A percentile compares a stretch with the other conserved stretches of the same genome.
Evolutionary conservation across 2,113 vertebrate genomes (phyloP).

Genomic region (Labrus mixtus): DNA sequence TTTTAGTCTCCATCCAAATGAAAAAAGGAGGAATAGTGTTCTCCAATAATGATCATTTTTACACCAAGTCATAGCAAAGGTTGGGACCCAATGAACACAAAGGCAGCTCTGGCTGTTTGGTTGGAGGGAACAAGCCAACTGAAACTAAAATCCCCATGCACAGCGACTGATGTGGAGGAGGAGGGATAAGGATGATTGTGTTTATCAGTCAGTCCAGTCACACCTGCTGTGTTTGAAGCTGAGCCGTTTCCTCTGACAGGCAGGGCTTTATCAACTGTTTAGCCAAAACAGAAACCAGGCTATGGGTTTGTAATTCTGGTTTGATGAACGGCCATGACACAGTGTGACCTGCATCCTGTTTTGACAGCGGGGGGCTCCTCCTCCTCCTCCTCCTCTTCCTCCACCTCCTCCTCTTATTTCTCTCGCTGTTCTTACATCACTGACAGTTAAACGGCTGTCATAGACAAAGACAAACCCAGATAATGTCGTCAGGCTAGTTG

Average conservation of each 20-base stretch:
- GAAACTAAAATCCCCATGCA: too few relatives aligned
- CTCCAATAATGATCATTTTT: too few relatives aligned
- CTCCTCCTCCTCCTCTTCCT: conserved; percentile 26
- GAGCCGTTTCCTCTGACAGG: too few relatives aligned
- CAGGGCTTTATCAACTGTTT: conserved; percentile 10
- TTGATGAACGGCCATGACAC: conserved; percentile 51
- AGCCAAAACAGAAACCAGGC: conserved; percentile 28
- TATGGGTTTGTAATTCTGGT: conserved; percentile 40
- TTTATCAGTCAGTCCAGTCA: conserved; percentile 38
- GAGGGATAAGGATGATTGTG: neutral
- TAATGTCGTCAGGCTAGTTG: conserved; percentile 19
- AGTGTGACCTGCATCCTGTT: conserved; percentile 71
- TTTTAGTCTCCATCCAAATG: too few relatives aligned
- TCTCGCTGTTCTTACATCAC: conserved; percentile 25
- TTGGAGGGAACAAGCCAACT: too few relatives aligned
- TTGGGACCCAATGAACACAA: too few relatives aligned
- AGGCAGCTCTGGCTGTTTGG: too few relatives aligned
- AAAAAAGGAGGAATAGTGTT: too few relatives aligned
- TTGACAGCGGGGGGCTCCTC: conserved; percentile 47
- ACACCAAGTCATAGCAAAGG: too few relatives aligned
- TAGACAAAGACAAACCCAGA: conserved; percentile 29
- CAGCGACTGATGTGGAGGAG: too few relatives aligned
- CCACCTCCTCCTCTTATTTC: neutral
- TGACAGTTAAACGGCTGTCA: conserved; percentile 58
- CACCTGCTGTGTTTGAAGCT: conserved; percentile 3